Base-by-base conservation (phyloP, 2,888 invertebrate genomes). In the Synergus gifuensis region DNA sequence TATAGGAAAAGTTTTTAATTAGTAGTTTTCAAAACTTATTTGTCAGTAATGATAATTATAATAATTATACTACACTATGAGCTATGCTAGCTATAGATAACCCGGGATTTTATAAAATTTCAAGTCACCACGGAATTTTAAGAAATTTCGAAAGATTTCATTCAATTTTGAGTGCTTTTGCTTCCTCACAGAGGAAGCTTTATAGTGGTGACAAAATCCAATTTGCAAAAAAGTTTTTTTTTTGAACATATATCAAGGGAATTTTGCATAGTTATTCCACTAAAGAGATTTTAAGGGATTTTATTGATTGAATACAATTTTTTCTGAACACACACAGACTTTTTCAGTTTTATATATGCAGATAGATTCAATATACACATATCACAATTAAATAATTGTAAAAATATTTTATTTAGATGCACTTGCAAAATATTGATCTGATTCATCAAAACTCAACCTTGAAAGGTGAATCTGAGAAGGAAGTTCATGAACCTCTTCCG, bases 401-500 rank as follows among this genome's bases (percentile, higher is more conserved):
- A 40, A n/a, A 9, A 14, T n/a, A 40, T 14, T 40, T 42, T n/a
- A n/a, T 40, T 64, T 40, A 64, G 9, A 60, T 54, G 14, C 46
- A n/a, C 16, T 54, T n/a, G 16, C n/a, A 5, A 54, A 54, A 14
- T 54, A n/a, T 54, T n/a, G 4, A n/a, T 60, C 2, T 66, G 44
- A 66, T 18, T 4, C 12, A 54, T 69, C 4, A 9, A 49, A 54
- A 28, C 16, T 28, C 4, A 69, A 69, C 46, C 49, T 28, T 36
- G 49, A 36, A 36, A 69, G 16, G 28, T 22, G 69, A 69, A 49
- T 36, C 16, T 16, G 49, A 49, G 16, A 49, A 16, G 49, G 18
- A 22, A 60, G 58, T 22, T 60, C 11, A n/a, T 60, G 49, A 44
- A n/a, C 46, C 49, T 46, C 69, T 69, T 69, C 69, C 69, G 69